Evolutionary conservation across 2,888 invertebrate species (phyloP).

Genomic region (Tinea pellionella): DNA sequence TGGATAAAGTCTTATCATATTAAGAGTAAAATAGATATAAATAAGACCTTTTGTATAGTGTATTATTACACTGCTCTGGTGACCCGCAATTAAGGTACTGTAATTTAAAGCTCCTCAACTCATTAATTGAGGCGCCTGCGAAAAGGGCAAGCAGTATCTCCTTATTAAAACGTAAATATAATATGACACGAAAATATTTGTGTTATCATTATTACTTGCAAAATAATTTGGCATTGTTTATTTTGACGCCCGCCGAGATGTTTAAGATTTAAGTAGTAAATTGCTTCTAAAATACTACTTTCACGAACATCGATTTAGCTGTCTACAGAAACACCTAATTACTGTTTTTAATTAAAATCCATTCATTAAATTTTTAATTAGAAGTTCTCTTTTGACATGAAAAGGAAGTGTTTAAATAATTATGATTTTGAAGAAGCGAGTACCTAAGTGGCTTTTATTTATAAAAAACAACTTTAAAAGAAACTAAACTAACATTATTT

Average conservation of each 20-base stretch:
- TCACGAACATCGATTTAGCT: not conserved
- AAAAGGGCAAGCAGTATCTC: conserved; percentile 13
- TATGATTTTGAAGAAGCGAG: not conserved
- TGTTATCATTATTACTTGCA: no score
- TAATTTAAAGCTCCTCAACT: conserved; percentile 29
- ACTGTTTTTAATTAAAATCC: not conserved
- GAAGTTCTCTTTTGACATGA: not conserved
- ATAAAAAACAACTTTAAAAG: no score
- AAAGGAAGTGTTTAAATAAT: not conserved
- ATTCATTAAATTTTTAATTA: not conserved
- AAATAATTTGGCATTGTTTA: no score
- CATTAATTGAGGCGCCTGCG: conserved; percentile 25
- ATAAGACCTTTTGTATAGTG: conserved; percentile 24
- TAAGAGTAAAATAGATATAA: conserved; percentile 11
- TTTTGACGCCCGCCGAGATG: no score
- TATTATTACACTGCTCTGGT: conserved; percentile 26
- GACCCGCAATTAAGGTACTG: conserved; percentile 27
- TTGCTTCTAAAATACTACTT: not conserved
- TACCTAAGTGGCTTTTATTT: no score
- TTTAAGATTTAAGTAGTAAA: not conserved
- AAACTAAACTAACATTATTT: no score
- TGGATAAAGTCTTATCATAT: no score
- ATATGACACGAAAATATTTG: no score
- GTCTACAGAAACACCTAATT: not conserved
- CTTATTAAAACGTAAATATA: conserved; percentile 20